Percentiles rank a stretch among this genome's conserved stretches.
Evolutionary conservation across 2,888 invertebrate species (phyloP).

Genomic region (Cenopis cana): DNA sequence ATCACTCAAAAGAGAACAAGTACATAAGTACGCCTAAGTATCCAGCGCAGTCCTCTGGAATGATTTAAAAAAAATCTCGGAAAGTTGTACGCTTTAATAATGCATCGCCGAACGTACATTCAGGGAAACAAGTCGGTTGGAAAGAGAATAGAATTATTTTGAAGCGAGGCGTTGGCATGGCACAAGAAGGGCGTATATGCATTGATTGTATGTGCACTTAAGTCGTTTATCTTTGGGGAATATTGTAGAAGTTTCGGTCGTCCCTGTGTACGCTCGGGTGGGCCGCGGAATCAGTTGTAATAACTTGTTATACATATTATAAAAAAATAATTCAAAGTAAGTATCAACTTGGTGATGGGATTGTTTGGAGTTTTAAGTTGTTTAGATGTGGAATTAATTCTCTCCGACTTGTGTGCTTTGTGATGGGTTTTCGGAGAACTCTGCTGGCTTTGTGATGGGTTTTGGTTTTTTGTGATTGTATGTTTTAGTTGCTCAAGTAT

Average conservation of each 20-base stretch:
- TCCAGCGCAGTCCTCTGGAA: conserved; percentile 19
- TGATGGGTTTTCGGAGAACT: neutral
- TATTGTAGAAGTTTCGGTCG: conserved; percentile 53
- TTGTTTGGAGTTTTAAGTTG: conserved; percentile 25
- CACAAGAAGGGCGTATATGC: neutral
- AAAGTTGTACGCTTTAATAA: conserved; percentile 39
- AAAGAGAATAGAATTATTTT: conserved; percentile 55
- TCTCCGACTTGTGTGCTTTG: neutral
- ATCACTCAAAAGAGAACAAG: conserved; percentile 4
- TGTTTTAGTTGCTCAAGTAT: neutral
- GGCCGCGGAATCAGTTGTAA: conserved; percentile 36
- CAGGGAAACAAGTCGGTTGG: conserved; percentile 50
- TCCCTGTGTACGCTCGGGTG: conserved; percentile 50
- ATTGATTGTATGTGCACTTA: neutral
- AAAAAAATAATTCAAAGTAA: conserved; percentile 24
- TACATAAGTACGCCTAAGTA: conserved; percentile 23
- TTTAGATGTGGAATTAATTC: neutral
- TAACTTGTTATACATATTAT: conserved; percentile 38
- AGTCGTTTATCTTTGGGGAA: conserved; percentile 3
- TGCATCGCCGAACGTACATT: conserved; percentile 44
- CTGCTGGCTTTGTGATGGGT: neutral
- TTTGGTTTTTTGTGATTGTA: neutral
- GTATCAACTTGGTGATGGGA: conserved; percentile 5
- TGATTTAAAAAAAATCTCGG: conserved; percentile 25
- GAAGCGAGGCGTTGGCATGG: conserved; percentile 38